Conservation (phyloP, 2,888 invertebrate genomes). For the Spodoptera picta region DNA sequence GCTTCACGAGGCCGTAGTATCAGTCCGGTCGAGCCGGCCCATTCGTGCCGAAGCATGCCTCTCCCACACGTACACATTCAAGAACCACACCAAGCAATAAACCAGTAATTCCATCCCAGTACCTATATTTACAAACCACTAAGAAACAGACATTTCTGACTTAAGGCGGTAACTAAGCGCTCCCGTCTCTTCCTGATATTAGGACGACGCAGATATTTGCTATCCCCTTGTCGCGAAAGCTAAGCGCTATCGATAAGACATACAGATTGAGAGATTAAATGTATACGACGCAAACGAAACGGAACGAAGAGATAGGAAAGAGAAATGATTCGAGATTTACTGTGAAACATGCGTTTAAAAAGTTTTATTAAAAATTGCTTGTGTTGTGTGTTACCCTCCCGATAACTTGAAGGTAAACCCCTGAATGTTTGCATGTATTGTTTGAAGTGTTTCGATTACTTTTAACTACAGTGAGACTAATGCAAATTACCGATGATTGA, state of each 20-base stretch:
- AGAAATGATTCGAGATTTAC: slow-evolving; percentile 50
- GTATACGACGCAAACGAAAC: slow-evolving; percentile 45
- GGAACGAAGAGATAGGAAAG: slow-evolving; percentile 48
- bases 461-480: too few species aligned
- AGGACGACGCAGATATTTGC: slow-evolving; percentile 18
- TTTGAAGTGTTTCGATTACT: too few species aligned
- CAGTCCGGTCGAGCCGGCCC: too few species aligned
- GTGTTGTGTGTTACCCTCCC: neutral
- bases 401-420: too few species aligned
- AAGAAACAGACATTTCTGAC: neutral
- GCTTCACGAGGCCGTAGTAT: too few species aligned
- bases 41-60: too few species aligned
- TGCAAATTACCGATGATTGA: too few species aligned
- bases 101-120: neutral
- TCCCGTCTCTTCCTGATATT: neutral
- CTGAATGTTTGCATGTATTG: too few species aligned
- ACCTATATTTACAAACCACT: neutral
- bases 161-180: neutral
- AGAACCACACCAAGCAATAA: too few species aligned
- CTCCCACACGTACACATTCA: too few species aligned
- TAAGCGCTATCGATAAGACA: slow-evolving; percentile 50
- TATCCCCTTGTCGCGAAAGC: slow-evolving; percentile 34
- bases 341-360: slow-evolving; percentile 38
- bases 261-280: slow-evolving; percentile 54
- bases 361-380: slow-evolving; percentile 34